These are phyloP conservation scores for Microplitis manilae DNA, from an alignment of 2,888 invertebrate species.

Conservation along the genomic window DNA sequence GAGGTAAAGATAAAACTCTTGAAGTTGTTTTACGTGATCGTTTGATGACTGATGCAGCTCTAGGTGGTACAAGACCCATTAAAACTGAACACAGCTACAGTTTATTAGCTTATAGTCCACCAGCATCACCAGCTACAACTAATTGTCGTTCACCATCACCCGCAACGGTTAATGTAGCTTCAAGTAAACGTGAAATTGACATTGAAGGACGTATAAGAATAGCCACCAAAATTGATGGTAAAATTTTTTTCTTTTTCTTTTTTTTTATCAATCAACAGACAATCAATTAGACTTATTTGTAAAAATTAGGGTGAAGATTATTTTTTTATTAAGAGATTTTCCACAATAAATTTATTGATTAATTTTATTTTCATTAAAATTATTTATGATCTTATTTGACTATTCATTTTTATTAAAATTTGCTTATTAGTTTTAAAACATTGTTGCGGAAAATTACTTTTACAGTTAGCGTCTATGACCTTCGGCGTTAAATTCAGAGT, in stretches of 20 bases:
- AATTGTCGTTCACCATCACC: constrained; percentile 58
- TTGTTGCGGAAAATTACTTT: too few species aligned
- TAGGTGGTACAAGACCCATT: constrained; percentile 84
- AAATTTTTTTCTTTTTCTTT: constrained; percentile 1
- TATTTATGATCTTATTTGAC: too few species aligned
- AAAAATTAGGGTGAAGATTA: too few species aligned
- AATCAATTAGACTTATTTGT: too few species aligned
- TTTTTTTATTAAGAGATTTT: too few species aligned
- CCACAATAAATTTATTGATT: too few species aligned
- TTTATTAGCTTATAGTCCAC: constrained; percentile 68
- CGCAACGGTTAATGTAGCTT: constrained; percentile 43
- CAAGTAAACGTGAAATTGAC: not conserved
- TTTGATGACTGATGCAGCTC: constrained; percentile 89
- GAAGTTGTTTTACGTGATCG: constrained; percentile 89
- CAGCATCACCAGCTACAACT: constrained; percentile 61
- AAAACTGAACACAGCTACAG: constrained; percentile 96
- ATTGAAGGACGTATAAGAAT: constrained; percentile 25
- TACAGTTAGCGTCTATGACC: too few species aligned
- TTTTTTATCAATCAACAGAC: too few species aligned
- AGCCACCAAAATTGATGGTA: constrained; percentile 63
- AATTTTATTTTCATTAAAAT: too few species aligned
- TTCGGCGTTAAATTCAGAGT: too few species aligned
- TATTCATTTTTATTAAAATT: too few species aligned
- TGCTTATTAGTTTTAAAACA: too few species aligned
- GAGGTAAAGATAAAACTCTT: constrained; percentile 70